Percentiles rank a stretch among this genome's conserved stretches.
These are phyloP conservation scores for Conchocele bisecta DNA, from an alignment of 2,888 invertebrate species.

Conservation along the genomic window DNA sequence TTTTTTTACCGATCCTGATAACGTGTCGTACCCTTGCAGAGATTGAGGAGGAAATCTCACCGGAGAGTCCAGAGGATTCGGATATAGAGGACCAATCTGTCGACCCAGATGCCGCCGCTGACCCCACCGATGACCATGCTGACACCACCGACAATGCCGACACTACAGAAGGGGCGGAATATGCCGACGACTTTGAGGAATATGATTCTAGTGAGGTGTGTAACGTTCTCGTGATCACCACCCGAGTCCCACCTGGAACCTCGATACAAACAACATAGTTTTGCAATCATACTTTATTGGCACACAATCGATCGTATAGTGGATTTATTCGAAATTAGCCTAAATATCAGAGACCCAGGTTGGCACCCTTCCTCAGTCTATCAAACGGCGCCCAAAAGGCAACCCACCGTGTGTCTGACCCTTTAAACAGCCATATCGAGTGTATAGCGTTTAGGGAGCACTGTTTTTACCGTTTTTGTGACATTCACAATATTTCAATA, in stretches of 20 bases:
- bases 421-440: neutral
- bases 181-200: constrained; percentile 77
- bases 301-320: no score
- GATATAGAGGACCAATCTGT: constrained; percentile 33
- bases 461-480: no score
- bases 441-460: no score
- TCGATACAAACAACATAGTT: no score
- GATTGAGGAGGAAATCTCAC: constrained; percentile 57
- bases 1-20: neutral
- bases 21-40: constrained; percentile 37
- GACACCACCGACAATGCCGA: constrained; percentile 12
- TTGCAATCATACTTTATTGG: no score
- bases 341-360: no score
- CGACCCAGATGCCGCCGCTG: constrained; percentile 20
- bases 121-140: constrained; percentile 26
- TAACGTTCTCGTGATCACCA: no score
- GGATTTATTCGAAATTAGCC: no score
- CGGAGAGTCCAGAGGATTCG: constrained; percentile 6
- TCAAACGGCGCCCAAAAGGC: no score
- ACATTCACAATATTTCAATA: no score
- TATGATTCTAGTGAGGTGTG: constrained; percentile 73
- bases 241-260: no score
- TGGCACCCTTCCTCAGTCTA: no score
- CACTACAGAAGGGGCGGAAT: constrained; percentile 57
- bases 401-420: neutral